These are phyloP conservation scores for Chymomyza fuscimana DNA, from an alignment of 2,888 invertebrate species.

Conservation along the genomic window DNA sequence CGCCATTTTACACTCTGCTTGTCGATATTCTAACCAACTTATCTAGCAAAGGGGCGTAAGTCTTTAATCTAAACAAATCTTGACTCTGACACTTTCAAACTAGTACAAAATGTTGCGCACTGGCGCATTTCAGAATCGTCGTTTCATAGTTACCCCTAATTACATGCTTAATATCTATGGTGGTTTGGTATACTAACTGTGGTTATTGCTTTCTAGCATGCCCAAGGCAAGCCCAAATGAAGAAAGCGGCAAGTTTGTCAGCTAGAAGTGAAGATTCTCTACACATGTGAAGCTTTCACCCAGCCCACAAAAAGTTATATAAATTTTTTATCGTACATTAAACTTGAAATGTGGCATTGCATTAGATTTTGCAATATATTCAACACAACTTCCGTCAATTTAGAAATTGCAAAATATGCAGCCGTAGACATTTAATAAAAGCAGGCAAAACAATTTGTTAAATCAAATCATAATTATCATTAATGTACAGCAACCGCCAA, in stretches of 20 bases:
- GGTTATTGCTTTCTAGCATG: conserved; percentile 1
- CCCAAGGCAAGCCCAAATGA: conserved; percentile 44
- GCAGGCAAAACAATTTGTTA: conserved; percentile 67
- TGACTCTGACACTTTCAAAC: conserved; percentile 2
- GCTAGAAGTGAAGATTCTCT: conserved; percentile 54
- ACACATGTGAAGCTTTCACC: conserved; percentile 57
- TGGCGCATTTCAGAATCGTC: conserved; percentile 61
- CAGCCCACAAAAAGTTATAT: conserved; percentile 48
- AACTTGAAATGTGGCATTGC: conserved; percentile 41
- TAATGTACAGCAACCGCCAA: conserved; percentile 60
- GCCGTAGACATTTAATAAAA: conserved; percentile 49
- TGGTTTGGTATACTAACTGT: not conserved
- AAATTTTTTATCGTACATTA: conserved; percentile 47
- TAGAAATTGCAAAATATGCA: conserved; percentile 54
- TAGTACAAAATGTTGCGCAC: conserved; percentile 45
- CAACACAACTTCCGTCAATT: conserved; percentile 38
- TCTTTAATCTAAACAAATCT: not conserved
- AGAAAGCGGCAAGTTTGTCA: conserved; percentile 63
- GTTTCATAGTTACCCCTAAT: conserved; percentile 57
- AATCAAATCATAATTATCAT: conserved; percentile 61
- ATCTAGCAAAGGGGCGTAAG: not conserved
- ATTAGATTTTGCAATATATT: conserved; percentile 43
- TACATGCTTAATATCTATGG: conserved; percentile 19
- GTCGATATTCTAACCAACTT: not conserved
- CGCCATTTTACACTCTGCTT: not conserved